These are phyloP conservation scores for Diglossa cyanea DNA, from an alignment of 2,797 vertebrate species.

Conservation along the genomic window DNA sequence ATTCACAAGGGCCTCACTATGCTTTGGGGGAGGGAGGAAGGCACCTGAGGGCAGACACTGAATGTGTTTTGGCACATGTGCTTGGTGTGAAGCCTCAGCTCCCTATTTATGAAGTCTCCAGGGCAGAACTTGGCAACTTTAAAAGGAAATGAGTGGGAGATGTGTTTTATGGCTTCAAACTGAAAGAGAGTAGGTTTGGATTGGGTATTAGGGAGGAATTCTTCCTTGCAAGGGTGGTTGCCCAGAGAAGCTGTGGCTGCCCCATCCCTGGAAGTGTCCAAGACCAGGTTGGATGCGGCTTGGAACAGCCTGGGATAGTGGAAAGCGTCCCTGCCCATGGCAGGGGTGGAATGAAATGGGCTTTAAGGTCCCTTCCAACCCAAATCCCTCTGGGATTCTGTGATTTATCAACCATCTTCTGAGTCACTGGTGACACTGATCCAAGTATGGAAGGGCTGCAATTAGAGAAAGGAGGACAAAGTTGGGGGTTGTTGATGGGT, in stretches of 20 bases:
- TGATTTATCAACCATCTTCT: neutral
- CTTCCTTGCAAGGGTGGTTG: neutral
- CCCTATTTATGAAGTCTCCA: neutral
- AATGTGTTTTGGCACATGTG: neutral
- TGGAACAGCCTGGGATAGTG: neutral
- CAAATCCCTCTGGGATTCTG: neutral
- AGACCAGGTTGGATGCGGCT: accelerated
- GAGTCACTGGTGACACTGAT: neutral
- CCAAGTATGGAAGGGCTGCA: neutral
- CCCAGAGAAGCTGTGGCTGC: neutral
- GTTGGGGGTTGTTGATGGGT: neutral
- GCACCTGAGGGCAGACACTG: accelerated
- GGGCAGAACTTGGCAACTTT: neutral
- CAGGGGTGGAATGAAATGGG: neutral
- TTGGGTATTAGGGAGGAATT: neutral
- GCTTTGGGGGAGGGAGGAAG: neutral
- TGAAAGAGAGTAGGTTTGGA: neutral
- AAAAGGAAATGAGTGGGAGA: neutral
- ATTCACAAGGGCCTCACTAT: accelerated
- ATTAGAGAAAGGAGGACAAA: neutral
- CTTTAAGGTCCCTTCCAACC: neutral
- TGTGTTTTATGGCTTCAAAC: neutral
- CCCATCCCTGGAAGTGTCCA: neutral
- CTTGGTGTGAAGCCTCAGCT: accelerated
- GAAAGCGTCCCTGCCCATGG: neutral